Evolutionary conservation across 1,140 invertebrate species (phyloP), one percentile per base, ranked within the genome.

Genomic region (Panagrolaimus sp.): DNA sequence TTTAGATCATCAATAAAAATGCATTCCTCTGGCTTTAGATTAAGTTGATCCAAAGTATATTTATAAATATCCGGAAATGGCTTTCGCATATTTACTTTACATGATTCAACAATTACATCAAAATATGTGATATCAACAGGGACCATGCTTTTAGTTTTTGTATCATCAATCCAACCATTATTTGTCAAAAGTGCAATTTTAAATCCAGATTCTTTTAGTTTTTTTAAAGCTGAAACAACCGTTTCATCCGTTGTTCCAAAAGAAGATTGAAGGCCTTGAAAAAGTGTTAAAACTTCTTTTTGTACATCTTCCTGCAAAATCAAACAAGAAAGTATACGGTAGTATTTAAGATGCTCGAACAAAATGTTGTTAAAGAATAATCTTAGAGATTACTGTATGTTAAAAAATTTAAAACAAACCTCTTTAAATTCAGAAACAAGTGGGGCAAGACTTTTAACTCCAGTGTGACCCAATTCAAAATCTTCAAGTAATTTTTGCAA

Each of bases 31-130:
- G 44, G 44, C 23, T 23, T 5, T 13, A 51, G 1, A 0, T n/a
- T 45, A 51, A 66, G 45, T n/a, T 48, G 16, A 48, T 66, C 65
- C 3, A 42, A 13, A 16, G 65, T 47, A 20, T 42, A 16, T n/a
- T 31, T 5, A 25, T 48, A 66, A 16, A 66, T 66, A 13, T n/a
- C 47, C 4, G 65, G 45, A 4, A 43, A 25, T 0, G 65, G 65
- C 7, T 66, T 66, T 4, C 65, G 43, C 43, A 66, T 25, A n/a
- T 48, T 48, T 9, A 66, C 65, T 20, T 66, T 66, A 27, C 65
- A 66, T 38, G 65, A 66, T 27, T 66, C 65, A 23, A 66, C 65
- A 9, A 66, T 38, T 5, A 66, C 65, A 14, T 66, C 65, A 48
- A 66, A 66, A 27, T 66, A 43, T 3, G 45, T 27, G 2, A 27